phyloP scores from a whole-genome alignment of 2,888 invertebrate genomes.

The Eurytoma californica region DNA sequence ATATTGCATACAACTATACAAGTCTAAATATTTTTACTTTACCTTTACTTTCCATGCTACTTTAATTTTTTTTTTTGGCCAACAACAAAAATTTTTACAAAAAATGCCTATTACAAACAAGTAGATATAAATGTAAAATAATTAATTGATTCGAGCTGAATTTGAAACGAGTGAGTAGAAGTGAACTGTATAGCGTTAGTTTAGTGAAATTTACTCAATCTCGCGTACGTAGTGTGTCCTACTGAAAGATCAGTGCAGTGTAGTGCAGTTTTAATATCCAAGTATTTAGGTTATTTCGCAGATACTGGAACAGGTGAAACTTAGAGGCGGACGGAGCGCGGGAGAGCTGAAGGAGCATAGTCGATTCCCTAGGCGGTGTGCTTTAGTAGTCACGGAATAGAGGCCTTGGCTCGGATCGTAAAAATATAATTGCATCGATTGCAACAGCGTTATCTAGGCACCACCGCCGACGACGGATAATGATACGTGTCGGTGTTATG shows the following conservation, averaged over 20 bases:
- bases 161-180: too few relatives aligned
- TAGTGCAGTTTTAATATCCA: slow-evolving; percentile 52
- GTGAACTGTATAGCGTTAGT: not conserved
- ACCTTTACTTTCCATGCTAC: too few relatives aligned
- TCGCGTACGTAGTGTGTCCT: too few relatives aligned
- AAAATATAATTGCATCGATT: slow-evolving; percentile 72
- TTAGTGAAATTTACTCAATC: too few relatives aligned
- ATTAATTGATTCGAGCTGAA: too few relatives aligned
- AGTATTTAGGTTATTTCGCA: slow-evolving; percentile 62
- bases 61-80: too few relatives aligned
- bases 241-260: slow-evolving; percentile 2
- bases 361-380: slow-evolving; percentile 32
- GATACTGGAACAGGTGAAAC: not conserved
- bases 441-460: slow-evolving; percentile 72
- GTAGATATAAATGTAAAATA: too few relatives aligned
- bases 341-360: not conserved
- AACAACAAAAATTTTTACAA: too few relatives aligned
- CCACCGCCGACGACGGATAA: slow-evolving; percentile 63
- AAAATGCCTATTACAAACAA: too few relatives aligned
- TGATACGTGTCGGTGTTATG: slow-evolving; percentile 68
- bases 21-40: too few relatives aligned
- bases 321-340: not conserved
- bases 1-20: not conserved
- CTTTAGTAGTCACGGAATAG: slow-evolving; percentile 62
- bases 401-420: slow-evolving; percentile 70